Evolutionary conservation across 2,113 vertebrate species (phyloP).

Genomic region (Bujurquina vittata): DNA sequence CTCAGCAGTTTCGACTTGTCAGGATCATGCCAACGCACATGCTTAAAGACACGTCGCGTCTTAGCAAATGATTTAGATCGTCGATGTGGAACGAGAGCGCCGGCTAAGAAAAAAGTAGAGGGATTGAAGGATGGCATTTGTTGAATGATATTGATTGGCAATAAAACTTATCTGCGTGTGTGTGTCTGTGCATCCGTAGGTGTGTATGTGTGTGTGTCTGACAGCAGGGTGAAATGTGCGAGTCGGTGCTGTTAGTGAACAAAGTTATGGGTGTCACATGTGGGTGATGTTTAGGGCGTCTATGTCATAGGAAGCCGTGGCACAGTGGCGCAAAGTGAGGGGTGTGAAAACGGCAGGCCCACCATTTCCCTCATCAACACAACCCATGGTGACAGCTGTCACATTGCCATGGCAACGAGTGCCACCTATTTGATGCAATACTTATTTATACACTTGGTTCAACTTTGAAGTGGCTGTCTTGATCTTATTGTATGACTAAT

Average conservation of each 20-base stretch:
- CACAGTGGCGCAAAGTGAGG: conserved; percentile 4
- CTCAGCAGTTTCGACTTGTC: conserved; percentile 6
- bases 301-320: conserved; percentile 22
- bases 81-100: background rate
- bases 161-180: background rate
- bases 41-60: background rate
- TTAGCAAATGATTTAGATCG: background rate
- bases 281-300: conserved; percentile 58
- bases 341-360: conserved; percentile 60
- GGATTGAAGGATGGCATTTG: conserved; percentile 29
- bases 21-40: conserved; percentile 38
- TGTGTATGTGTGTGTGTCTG: background rate
- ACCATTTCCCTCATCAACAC: conserved; percentile 43
- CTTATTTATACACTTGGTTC: conserved; percentile 68
- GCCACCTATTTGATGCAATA: conserved; percentile 44
- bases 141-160: conserved; percentile 22
- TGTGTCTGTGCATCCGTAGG: background rate
- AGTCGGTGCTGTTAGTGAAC: background rate
- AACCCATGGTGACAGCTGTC: conserved; percentile 65
- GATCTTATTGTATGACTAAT: conserved; percentile 50
- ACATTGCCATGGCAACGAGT: conserved; percentile 56
- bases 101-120: background rate
- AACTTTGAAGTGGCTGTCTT: conserved; percentile 54
- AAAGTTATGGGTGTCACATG: conserved; percentile 40
- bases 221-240: background rate